Evolutionary conservation across 2,888 invertebrate genomes (phyloP).

Genomic region (Eupithecia inturbata): DNA sequence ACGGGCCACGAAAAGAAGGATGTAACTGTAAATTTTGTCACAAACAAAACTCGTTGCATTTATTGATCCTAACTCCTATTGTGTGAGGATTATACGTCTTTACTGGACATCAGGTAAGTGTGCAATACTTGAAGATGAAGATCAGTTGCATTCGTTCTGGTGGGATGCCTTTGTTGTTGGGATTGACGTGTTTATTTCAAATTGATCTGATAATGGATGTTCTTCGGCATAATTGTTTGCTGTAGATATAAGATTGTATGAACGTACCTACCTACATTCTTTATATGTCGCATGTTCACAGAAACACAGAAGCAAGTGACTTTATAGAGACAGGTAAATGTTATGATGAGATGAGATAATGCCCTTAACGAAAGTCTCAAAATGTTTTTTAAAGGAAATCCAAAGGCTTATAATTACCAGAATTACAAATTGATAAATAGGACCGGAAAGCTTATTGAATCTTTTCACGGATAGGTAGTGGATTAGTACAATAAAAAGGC

Average conservation of each 20-base stretch:
- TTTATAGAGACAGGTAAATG: not conserved
- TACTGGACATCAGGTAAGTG: slow-evolving; percentile 71
- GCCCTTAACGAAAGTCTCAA: too few relatives aligned
- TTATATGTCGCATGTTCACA: not conserved
- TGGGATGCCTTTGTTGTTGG: slow-evolving; percentile 48
- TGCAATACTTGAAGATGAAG: slow-evolving; percentile 44
- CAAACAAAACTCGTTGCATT: slow-evolving; percentile 68
- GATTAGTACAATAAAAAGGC: too few relatives aligned
- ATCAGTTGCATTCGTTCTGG: slow-evolving; percentile 62
- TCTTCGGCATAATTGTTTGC: slow-evolving; percentile 12
- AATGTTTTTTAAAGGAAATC: too few relatives aligned
- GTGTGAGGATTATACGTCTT: slow-evolving; percentile 65
- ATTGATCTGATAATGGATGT: slow-evolving; percentile 30
- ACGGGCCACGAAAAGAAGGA: slow-evolving; percentile 55
- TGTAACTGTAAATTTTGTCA: slow-evolving; percentile 76
- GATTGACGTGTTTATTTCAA: slow-evolving; percentile 36
- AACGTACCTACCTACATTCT: not conserved
- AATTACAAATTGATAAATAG: too few relatives aligned
- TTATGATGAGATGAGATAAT: too few relatives aligned
- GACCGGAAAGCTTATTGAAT: too few relatives aligned
- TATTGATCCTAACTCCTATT: slow-evolving; percentile 68
- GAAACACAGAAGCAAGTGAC: not conserved
- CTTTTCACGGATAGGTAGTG: too few relatives aligned
- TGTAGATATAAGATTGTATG: not conserved
- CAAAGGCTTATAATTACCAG: too few relatives aligned